Evolutionary conservation across 2,113 vertebrate species (phyloP), one percentile per base, ranked within the genome.

Genomic region (Ia io): DNA sequence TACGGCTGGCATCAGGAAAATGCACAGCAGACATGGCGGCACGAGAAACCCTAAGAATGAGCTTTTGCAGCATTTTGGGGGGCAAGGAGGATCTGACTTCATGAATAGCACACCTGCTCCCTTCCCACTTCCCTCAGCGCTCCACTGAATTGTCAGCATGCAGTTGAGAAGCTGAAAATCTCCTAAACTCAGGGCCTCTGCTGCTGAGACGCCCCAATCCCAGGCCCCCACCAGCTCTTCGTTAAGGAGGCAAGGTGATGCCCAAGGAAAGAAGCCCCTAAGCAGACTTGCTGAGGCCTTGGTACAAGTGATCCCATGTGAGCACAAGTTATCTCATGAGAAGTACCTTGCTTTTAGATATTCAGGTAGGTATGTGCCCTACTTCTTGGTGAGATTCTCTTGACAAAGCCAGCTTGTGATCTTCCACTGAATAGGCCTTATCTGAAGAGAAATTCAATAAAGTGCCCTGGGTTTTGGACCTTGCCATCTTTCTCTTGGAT

Each of bases 401-500:
- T 83, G 61, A 84, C 47, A 82, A 61, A 67, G 9, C 3, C 28
- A 87, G 51, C 69, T 78, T 76, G 37, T 92, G 82, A 44, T 76
- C 88, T 79, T 61, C 35, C 53, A 10, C 61, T 76, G 59, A 74
- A 79, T 83, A 92, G 73, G 13, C 28, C 30, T 63, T 42, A 42
- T 79, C 71, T 37, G 17, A n/a, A 44, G 73, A 91, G 80, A 84
- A 78, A 87, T 79, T 76, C 49, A 53, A 17, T 53, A 56, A 69
- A 70, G n/a, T 42, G 32, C 70, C 82, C 32, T 65, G 35, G 65
- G n/a, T 23, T 78, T 32, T 44, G 23, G 25, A 42, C 7, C n/a
- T 79, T 30, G 1, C 70, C 22, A 8, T 65, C 56, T 80, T 97
- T 92, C 67, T 90, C 70, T 59, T 88, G 35, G 35, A n/a, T 86